Conservation (phyloP, 2,888 invertebrate species). For the Acanthoscelides obtectus region DNA sequence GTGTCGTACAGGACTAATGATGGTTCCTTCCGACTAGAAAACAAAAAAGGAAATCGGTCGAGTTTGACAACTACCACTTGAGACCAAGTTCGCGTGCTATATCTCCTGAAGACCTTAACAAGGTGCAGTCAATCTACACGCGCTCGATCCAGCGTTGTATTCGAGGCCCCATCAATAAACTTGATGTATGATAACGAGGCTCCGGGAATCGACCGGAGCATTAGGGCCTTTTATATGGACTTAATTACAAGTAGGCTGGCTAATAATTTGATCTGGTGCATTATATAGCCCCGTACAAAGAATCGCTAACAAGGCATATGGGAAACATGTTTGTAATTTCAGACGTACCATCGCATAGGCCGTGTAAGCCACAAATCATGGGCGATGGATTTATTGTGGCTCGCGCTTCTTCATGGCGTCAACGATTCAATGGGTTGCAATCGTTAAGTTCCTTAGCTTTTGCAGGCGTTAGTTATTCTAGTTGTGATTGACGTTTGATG, state of each 20-base stretch:
- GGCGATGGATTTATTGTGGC: not conserved
- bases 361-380: not conserved
- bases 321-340: not conserved
- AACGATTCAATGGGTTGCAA: not conserved
- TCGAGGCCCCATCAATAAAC: not conserved
- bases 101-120: not conserved
- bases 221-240: not conserved
- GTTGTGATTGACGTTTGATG: too few species aligned
- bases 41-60: too few species aligned
- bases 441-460: too few species aligned
- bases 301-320: not conserved
- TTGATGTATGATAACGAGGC: not conserved
- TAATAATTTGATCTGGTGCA: not conserved
- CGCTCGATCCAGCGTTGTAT: not conserved
- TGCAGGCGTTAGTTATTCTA: too few species aligned
- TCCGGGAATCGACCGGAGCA: not conserved
- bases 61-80: not conserved
- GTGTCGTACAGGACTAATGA: too few species aligned
- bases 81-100: too few species aligned
- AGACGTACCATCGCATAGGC: not conserved
- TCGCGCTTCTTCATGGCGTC: not conserved
- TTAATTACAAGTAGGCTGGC: not conserved
- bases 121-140: not conserved
- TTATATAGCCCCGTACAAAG: not conserved
- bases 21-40: too few species aligned